Conservation (phyloP, 2,888 invertebrate species). For the Cyrtodaria siliqua region DNA sequence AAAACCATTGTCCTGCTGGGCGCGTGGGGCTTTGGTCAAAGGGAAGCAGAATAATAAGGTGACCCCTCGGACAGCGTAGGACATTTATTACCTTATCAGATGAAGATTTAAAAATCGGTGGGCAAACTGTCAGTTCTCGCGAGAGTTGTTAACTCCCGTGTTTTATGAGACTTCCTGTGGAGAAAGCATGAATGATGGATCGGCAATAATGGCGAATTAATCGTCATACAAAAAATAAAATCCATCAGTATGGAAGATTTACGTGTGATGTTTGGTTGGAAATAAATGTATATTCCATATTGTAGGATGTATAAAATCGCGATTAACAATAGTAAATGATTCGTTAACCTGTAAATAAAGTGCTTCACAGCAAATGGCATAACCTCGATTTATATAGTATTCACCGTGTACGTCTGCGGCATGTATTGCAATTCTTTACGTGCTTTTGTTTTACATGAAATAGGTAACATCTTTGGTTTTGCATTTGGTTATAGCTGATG, state of each 20-base stretch:
- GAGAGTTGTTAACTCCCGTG: conserved; percentile 24
- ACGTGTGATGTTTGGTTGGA: too few species aligned
- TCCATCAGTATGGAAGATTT: background rate
- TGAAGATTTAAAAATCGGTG: conserved; percentile 14
- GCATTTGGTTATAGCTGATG: too few species aligned
- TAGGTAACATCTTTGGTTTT: too few species aligned
- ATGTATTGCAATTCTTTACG: too few species aligned
- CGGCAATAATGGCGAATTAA: conserved; percentile 1
- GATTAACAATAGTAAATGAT: too few species aligned
- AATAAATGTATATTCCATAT: too few species aligned
- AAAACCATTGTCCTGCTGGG: conserved; percentile 28
- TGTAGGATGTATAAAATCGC: too few species aligned
- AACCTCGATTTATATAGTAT: too few species aligned
- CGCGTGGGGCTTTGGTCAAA: conserved; percentile 42
- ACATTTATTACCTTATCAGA: conserved; percentile 49
- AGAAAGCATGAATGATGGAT: conserved; percentile 20
- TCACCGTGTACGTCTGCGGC: too few species aligned
- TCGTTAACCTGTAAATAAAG: too few species aligned
- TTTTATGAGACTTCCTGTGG: conserved; percentile 23
- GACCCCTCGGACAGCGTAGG: conserved; percentile 43
- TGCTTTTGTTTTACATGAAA: too few species aligned
- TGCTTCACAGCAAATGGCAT: too few species aligned
- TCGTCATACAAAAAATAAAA: conserved; percentile 8
- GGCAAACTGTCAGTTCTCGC: conserved; percentile 15
- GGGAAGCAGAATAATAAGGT: conserved; percentile 49